A percentile compares a stretch with the other conserved stretches of the same genome.
These are phyloP conservation scores for Myopa tessellatipennis DNA, from an alignment of 2,888 invertebrate genomes.

Conservation along the genomic window DNA sequence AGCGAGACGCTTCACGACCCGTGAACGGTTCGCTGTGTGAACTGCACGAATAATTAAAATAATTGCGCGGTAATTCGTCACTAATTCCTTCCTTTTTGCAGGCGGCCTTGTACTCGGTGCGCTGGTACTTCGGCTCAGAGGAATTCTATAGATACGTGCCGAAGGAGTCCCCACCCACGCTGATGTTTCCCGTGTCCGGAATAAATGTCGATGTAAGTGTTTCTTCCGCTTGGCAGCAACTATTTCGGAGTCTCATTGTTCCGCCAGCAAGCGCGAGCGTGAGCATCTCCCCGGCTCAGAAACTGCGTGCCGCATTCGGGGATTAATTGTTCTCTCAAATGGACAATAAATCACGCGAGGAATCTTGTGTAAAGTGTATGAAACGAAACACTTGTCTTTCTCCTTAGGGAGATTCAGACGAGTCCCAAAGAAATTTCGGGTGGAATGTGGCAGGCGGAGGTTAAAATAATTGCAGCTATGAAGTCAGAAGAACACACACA, in stretches of 20 bases:
- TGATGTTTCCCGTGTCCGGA: constrained; percentile 71
- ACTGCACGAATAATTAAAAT: constrained; percentile 51
- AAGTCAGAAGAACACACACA: neutral
- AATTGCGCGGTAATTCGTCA: constrained; percentile 53
- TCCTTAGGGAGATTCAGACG: neutral
- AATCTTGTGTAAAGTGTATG: constrained; percentile 21
- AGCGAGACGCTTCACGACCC: neutral
- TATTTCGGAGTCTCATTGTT: constrained; percentile 26
- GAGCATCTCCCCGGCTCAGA: neutral
- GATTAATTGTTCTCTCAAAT: constrained; percentile 35
- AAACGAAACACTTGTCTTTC: constrained; percentile 20
- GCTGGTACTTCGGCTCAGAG: constrained; percentile 73
- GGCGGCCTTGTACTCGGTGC: constrained; percentile 72
- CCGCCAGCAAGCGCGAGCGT: neutral
- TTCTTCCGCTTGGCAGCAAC: constrained; percentile 34
- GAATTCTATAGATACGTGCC: constrained; percentile 76
- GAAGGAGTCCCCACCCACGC: constrained; percentile 71
- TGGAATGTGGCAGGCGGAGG: constrained; percentile 1
- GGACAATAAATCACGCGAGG: constrained; percentile 35
- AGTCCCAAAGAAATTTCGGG: neutral
- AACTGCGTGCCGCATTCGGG: constrained; percentile 19
- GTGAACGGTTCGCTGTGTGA: constrained; percentile 19
- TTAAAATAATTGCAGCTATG: neutral
- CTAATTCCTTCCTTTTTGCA: constrained; percentile 52
- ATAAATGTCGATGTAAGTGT: constrained; percentile 75